These are phyloP conservation scores for Torymus auratus DNA, from an alignment of 2,888 invertebrate genomes.

Conservation along the genomic window DNA sequence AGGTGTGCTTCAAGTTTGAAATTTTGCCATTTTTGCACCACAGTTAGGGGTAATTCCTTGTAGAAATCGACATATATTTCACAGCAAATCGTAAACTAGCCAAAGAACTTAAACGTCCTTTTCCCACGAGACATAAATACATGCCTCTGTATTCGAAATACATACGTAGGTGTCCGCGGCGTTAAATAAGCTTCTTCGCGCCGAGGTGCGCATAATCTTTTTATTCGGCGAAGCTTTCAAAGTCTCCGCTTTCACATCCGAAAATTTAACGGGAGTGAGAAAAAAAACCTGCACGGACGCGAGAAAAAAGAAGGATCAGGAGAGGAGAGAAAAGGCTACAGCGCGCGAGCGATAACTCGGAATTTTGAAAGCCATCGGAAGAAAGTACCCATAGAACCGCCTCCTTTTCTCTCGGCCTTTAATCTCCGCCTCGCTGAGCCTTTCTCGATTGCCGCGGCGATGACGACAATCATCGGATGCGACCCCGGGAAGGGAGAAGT, in stretches of 20 bases:
- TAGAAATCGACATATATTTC: too few species aligned
- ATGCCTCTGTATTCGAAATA: background rate
- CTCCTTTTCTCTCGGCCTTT: background rate
- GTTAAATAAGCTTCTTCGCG: background rate
- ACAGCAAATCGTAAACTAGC: too few species aligned
- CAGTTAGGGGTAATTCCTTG: too few species aligned
- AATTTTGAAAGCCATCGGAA: constrained; percentile 42
- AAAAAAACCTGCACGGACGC: background rate
- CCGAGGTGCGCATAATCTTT: background rate
- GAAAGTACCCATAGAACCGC: constrained; percentile 33
- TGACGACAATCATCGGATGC: too few species aligned
- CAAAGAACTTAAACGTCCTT: too few species aligned
- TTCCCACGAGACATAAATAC: too few species aligned
- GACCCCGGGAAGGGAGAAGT: too few species aligned
- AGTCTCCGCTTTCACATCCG: constrained; percentile 32
- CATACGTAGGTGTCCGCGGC: background rate
- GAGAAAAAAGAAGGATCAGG: background rate
- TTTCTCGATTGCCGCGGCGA: background rate
- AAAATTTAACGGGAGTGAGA: constrained; percentile 4
- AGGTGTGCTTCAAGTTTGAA: too few species aligned
- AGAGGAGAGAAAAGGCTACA: background rate
- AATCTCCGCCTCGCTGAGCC: constrained; percentile 6
- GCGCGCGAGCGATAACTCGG: constrained; percentile 22
- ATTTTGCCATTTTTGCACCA: too few species aligned
- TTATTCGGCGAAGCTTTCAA: constrained; percentile 29